phyloP scores from a whole-genome alignment of 2,113 vertebrate genomes.

The Caranx melampygus region DNA sequence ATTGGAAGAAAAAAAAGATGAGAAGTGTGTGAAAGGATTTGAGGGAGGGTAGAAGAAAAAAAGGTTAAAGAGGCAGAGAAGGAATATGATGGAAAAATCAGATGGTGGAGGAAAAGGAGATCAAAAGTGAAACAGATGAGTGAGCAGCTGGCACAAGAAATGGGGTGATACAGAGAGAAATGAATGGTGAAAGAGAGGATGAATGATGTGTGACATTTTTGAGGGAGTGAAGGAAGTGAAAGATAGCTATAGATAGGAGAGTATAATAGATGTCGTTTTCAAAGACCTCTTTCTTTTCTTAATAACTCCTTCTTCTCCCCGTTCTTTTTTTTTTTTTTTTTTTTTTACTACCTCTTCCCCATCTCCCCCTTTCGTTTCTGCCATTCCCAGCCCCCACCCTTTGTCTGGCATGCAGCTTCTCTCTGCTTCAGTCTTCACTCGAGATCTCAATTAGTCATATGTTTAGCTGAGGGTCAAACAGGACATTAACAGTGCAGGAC shows the following conservation, averaged over 20 bases:
- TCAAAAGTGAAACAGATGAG: constrained; percentile 73
- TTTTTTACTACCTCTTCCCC: constrained; percentile 28
- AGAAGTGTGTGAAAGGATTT: constrained; percentile 2
- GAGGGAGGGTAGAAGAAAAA: background rate
- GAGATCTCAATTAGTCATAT: constrained; percentile 51
- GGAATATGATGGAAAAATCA: constrained; percentile 28
- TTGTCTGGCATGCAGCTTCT: constrained; percentile 66
- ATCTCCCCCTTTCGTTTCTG: constrained; percentile 50
- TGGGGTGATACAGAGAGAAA: constrained; percentile 59
- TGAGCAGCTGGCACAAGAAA: constrained; percentile 71
- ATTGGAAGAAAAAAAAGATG: background rate
- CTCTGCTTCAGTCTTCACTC: constrained; percentile 39
- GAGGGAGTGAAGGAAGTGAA: constrained; percentile 38
- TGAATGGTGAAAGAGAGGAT: constrained; percentile 55
- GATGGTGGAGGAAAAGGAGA: constrained; percentile 39
- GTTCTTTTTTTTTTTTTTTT: background rate
- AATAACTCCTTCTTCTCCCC: constrained; percentile 22
- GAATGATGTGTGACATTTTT: constrained; percentile 62
- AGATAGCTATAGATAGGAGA: constrained; percentile 30
- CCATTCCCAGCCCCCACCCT: constrained; percentile 68
- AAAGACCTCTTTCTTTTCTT: constrained; percentile 31
- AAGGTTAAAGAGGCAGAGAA: constrained; percentile 12
- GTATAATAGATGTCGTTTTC: constrained; percentile 40
- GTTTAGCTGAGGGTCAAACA: constrained; percentile 70
- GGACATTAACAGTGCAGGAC: constrained; percentile 32